These are phyloP conservation scores for Lochmaea crataegi DNA, from an alignment of 2,888 invertebrate species.

Conservation along the genomic window DNA sequence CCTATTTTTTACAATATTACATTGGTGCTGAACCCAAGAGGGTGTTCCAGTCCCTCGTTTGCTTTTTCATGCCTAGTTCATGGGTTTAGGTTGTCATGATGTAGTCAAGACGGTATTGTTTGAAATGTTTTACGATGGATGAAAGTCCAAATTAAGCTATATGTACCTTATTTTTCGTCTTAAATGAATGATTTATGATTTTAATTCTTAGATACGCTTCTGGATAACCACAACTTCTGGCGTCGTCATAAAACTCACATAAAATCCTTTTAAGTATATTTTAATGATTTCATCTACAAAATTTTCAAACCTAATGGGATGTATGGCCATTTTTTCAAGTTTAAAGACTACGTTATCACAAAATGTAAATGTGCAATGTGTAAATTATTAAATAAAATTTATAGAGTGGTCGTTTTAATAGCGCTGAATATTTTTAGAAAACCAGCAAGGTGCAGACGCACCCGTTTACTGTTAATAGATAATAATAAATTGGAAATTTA, in stretches of 20 bases:
- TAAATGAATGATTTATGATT: background rate
- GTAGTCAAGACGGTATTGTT: no score
- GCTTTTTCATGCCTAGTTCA: no score
- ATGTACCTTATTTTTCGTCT: no score
- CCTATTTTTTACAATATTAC: no score
- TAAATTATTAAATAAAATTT: conserved; percentile 22
- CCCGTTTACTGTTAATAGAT: background rate
- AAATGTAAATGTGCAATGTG: conserved; percentile 7
- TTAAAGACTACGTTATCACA: conserved; percentile 7
- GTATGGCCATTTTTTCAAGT: background rate
- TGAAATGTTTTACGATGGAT: background rate
- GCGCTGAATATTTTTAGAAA: background rate
- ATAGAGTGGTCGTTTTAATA: conserved; percentile 16
- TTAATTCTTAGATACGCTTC: background rate
- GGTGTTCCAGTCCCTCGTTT: no score
- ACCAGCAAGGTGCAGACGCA: background rate
- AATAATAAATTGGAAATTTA: background rate
- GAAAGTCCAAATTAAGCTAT: no score
- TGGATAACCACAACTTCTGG: conserved; percentile 16
- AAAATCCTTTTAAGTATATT: conserved; percentile 28
- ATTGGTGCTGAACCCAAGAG: no score
- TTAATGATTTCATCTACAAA: conserved; percentile 34
- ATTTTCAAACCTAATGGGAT: conserved; percentile 1
- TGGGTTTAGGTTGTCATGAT: no score
- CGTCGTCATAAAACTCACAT: conserved; percentile 29